Base-by-base conservation (phyloP, 1,140 invertebrate species). In the Lordiphosa collinella region DNA sequence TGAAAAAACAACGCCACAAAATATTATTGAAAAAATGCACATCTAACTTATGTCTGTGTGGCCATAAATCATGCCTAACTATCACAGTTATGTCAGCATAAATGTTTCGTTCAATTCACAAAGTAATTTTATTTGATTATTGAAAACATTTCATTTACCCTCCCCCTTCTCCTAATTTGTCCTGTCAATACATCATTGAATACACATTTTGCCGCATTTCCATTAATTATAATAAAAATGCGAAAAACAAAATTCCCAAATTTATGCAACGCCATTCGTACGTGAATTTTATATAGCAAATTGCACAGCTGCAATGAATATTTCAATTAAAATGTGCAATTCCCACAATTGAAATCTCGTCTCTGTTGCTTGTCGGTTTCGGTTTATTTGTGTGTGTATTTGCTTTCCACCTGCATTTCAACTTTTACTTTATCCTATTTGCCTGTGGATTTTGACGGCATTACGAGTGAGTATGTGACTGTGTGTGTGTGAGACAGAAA, bases 351-450 rank as follows among this genome's bases (percentile, higher is more conserved):
- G 43, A 63, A 59, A 64, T 53, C 49, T 48, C 32, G 18, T 22
- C 22, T 32, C 9, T 38, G 13, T 41, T 41, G 0, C 29, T 2
- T 48, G 3, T 43, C 9, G 11, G 9, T 31, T 4, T 37, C n/a
- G 29, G 0, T 11, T 29, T 37, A 10, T 38, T 13, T 57, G 11
- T 36, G 25, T 60, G 44, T 54, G 10, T 65, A 50, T 69, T 61
- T 76, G 60, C 25, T 18, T 32, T 75, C 50, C 32, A 74, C 76
- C 76, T 70, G 75, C 70, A 80, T 75, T 50, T 70, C 38, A 59
- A 40, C 36, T 56, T 61, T 61, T 37, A 38, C 40, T 55, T 47
- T 43, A 75, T 61, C 49, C 52, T 75, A 56, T 80, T 79, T 80
- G 69, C 55, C 55, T 69, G 66, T 38, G 57, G 76, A 57, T 75